Conservation (phyloP, 2,113 vertebrate genomes). For the Pipa parva region DNA sequence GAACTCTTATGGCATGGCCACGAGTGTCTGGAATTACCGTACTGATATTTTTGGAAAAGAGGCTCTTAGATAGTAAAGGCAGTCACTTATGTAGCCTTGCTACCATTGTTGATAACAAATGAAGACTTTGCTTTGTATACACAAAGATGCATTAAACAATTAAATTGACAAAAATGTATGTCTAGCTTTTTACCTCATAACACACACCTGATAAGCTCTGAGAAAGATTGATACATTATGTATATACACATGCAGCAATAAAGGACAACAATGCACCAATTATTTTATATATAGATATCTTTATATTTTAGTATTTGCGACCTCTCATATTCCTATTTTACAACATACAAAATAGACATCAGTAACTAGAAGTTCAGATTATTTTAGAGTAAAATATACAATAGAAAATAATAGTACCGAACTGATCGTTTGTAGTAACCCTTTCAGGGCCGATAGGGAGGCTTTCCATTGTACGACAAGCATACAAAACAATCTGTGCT, state of each 20-base stretch:
- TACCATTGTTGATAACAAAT: too few relatives aligned
- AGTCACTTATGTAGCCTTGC: too few relatives aligned
- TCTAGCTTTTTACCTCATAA: too few relatives aligned
- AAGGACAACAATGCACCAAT: background rate
- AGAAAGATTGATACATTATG: background rate
- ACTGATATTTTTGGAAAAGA: too few relatives aligned
- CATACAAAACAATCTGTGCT: slow-evolving; percentile 12
- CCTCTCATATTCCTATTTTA: slow-evolving; percentile 38
- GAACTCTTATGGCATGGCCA: too few relatives aligned
- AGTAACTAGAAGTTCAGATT: slow-evolving; percentile 35
- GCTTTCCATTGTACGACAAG: slow-evolving; percentile 1
- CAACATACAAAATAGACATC: slow-evolving; percentile 41
- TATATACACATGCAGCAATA: background rate
- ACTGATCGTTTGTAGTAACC: slow-evolving; percentile 36
- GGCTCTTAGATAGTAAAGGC: too few relatives aligned
- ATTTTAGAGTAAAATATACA: slow-evolving; percentile 38
- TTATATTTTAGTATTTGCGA: slow-evolving; percentile 40
- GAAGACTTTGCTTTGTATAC: too few relatives aligned
- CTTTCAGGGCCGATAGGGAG: slow-evolving; percentile 32
- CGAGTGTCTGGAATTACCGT: too few relatives aligned
- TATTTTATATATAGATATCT: slow-evolving; percentile 20
- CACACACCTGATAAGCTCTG: too few relatives aligned
- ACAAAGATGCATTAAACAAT: too few relatives aligned
- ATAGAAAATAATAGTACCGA: slow-evolving; percentile 37
- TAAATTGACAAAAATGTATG: too few relatives aligned